phyloP scores from a whole-genome alignment of 2,113 vertebrate genomes.

The Anguilla rostrata region DNA sequence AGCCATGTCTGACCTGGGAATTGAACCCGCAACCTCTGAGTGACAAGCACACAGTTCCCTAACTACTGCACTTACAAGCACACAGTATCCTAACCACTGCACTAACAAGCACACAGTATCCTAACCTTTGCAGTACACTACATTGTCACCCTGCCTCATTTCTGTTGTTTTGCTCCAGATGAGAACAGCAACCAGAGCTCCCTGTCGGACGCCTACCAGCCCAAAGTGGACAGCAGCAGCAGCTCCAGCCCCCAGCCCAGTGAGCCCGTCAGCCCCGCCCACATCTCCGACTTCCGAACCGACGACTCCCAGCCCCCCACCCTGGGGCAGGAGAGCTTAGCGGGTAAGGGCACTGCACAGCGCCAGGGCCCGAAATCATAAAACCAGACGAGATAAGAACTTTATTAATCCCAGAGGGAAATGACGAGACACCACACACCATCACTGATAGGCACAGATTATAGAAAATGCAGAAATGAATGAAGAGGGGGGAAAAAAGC shows the following conservation, averaged over 20 bases:
- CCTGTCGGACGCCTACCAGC: slow-evolving; percentile 86
- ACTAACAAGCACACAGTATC: no score
- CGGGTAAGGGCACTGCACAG: slow-evolving; percentile 69
- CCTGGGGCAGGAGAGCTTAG: slow-evolving; percentile 89
- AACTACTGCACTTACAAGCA: no score
- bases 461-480: no score
- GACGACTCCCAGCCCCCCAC: slow-evolving; percentile 94
- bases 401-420: no score
- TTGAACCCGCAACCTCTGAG: background rate
- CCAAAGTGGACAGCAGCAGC: slow-evolving; percentile 93
- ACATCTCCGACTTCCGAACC: slow-evolving; percentile 80
- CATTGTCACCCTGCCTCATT: background rate
- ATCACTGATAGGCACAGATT: no score
- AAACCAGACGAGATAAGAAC: no score
- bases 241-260: slow-evolving; percentile 92
- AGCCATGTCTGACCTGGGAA: background rate
- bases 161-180: slow-evolving; percentile 69
- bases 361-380: background rate
- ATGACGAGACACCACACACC: no score
- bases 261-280: slow-evolving; percentile 82
- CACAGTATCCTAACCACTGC: no score
- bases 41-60: no score
- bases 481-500: no score
- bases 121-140: no score
- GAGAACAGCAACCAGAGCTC: slow-evolving; percentile 99